phyloP scores from a whole-genome alignment of 1,140 invertebrate species.

The Caligus rogercresseyi region DNA sequence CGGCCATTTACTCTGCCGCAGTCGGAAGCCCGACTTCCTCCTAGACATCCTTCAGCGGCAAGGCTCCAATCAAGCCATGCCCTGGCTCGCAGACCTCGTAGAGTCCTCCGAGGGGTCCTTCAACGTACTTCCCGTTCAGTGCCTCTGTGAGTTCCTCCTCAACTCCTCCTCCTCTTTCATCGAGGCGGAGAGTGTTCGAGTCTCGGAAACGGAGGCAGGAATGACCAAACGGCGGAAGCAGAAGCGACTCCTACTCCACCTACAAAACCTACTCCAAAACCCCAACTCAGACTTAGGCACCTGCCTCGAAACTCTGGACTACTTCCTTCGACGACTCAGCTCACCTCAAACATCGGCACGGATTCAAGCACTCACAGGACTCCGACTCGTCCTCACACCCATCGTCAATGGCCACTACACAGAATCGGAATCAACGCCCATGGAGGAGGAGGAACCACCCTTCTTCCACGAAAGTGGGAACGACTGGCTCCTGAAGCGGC shows the following conservation, averaged over 20 bases:
- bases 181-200: constrained; percentile 8
- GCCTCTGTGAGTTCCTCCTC: constrained; percentile 83
- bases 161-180: constrained; percentile 35
- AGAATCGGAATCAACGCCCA: constrained; percentile 25
- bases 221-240: constrained; percentile 45
- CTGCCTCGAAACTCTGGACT: constrained; percentile 67
- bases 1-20: constrained; percentile 74
- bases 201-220: neutral
- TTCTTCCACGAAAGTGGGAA: constrained; percentile 23
- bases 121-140: constrained; percentile 76
- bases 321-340: constrained; percentile 66
- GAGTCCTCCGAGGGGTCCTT: constrained; percentile 56
- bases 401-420: constrained; percentile 24
- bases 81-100: constrained; percentile 85
- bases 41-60: constrained; percentile 72
- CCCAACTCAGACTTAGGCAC: constrained; percentile 31
- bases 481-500: constrained; percentile 54
- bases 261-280: constrained; percentile 37
- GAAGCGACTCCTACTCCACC: constrained; percentile 54
- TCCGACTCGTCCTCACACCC: constrained; percentile 42
- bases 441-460: constrained; percentile 26
- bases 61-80: constrained; percentile 71
- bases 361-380: constrained; percentile 51
- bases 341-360: constrained; percentile 57
- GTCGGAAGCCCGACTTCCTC: constrained; percentile 73